phyloP scores from a whole-genome alignment of 2,888 invertebrate species.

The Drosophila borealis region DNA sequence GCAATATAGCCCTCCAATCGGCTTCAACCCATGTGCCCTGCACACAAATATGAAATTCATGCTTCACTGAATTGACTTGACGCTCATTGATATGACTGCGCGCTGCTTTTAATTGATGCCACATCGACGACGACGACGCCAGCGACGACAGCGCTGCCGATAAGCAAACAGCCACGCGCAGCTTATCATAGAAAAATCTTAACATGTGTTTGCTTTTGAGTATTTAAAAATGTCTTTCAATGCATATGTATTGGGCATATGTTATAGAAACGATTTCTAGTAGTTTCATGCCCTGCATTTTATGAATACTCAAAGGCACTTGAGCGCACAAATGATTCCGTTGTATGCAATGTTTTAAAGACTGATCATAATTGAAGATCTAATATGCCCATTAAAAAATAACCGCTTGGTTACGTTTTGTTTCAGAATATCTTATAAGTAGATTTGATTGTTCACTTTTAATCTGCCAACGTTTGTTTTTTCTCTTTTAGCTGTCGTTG shows the following conservation, averaged over 20 bases:
- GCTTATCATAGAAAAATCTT: constrained; percentile 51
- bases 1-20: not conserved
- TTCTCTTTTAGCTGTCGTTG: constrained; percentile 91
- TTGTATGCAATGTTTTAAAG: constrained; percentile 1
- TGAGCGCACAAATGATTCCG: constrained; percentile 15
- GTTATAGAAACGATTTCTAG: constrained; percentile 1
- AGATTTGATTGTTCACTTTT: constrained; percentile 15
- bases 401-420: not conserved
- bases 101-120: constrained; percentile 70
- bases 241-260: constrained; percentile 12
- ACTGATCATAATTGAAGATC: not conserved
- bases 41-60: constrained; percentile 62
- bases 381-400: not conserved
- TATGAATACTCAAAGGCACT: not conserved
- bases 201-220: constrained; percentile 26
- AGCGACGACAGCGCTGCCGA: constrained; percentile 27
- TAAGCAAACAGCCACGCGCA: constrained; percentile 30
- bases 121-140: constrained; percentile 39
- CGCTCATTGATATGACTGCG: constrained; percentile 45
- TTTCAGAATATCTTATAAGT: constrained; percentile 10
- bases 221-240: constrained; percentile 31
- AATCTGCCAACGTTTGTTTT: constrained; percentile 10
- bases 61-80: constrained; percentile 53
- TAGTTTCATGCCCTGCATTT: not conserved
- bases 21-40: constrained; percentile 30